A percentile compares a stretch with the other conserved stretches of the same genome.
phyloP scores from a whole-genome alignment of 1,140 invertebrate genomes.

The Elymnias hypermnestra region DNA sequence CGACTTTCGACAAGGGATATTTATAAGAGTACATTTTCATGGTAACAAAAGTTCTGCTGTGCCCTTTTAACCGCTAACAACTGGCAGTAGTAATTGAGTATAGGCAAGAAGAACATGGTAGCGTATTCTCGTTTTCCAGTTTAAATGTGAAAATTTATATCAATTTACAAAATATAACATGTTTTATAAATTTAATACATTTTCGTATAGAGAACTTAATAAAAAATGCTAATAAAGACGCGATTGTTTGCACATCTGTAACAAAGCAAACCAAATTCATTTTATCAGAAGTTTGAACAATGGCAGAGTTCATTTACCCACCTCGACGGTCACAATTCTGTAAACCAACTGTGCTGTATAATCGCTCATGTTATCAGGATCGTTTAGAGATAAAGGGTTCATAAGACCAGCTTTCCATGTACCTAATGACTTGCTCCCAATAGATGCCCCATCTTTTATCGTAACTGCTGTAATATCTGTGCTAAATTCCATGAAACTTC shows the following conservation, averaged over 20 bases:
- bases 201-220: constrained; percentile 8
- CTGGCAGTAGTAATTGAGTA: too few species aligned
- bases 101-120: too few species aligned
- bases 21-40: too few species aligned
- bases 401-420: constrained; percentile 82
- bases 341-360: constrained; percentile 88
- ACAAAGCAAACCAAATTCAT: constrained; percentile 31
- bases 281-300: constrained; percentile 31
- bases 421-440: constrained; percentile 79
- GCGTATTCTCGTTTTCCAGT: too few species aligned
- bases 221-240: constrained; percentile 29
- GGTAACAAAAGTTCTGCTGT: too few species aligned
- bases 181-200: too few species aligned
- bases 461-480: constrained; percentile 82
- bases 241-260: constrained; percentile 52
- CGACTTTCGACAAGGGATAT: too few species aligned
- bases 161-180: too few species aligned
- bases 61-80: too few species aligned
- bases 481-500: constrained; percentile 84
- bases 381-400: constrained; percentile 78
- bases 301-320: constrained; percentile 59
- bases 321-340: constrained; percentile 86
- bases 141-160: too few species aligned
- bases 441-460: constrained; percentile 80
- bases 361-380: constrained; percentile 82